Evolutionary conservation across 2,888 invertebrate species (phyloP).

Genomic region (Scaptomyza parva): DNA sequence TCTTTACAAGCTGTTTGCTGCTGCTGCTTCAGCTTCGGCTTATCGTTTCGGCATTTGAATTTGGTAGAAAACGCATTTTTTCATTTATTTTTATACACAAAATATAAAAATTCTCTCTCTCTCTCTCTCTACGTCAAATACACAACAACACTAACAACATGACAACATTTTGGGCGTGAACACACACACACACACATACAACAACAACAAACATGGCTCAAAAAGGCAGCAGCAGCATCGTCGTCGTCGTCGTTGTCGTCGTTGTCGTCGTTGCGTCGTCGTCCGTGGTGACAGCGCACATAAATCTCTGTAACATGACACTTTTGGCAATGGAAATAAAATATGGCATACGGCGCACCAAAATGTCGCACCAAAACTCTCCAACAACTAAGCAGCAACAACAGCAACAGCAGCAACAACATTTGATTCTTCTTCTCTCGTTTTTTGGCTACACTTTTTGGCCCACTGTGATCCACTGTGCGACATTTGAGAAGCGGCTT

Average conservation of each 20-base stretch:
- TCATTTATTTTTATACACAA: slow-evolving; percentile 48
- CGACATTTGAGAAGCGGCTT: slow-evolving; percentile 61
- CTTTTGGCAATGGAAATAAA: slow-evolving; percentile 85
- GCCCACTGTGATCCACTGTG: slow-evolving; percentile 61
- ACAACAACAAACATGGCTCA: slow-evolving; percentile 61
- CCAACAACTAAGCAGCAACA: slow-evolving; percentile 31
- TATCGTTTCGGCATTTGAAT: slow-evolving; percentile 71
- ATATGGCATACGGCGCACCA: slow-evolving; percentile 82
- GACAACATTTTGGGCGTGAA: slow-evolving; percentile 78
- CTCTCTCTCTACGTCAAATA: slow-evolving; percentile 58
- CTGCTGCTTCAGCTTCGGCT: slow-evolving; percentile 47
- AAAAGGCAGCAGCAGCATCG: slow-evolving; percentile 53
- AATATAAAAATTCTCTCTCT: slow-evolving; percentile 50
- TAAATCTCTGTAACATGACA: slow-evolving; percentile 85
- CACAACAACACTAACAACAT: slow-evolving; percentile 71
- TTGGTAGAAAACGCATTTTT: slow-evolving; percentile 62
- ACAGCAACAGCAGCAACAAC: slow-evolving; percentile 26
- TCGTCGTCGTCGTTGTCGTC: too few relatives aligned
- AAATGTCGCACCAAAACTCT: slow-evolving; percentile 80
- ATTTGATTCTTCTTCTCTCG: background rate
- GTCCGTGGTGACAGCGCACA: slow-evolving; percentile 77
- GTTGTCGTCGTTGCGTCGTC: slow-evolving; percentile 40
- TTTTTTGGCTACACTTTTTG: slow-evolving; percentile 42
- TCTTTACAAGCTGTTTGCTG: slow-evolving; percentile 42
- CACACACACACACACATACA: slow-evolving; percentile 36